phyloP scores from a whole-genome alignment of 2,888 invertebrate genomes.

The Conchocele bisecta region DNA sequence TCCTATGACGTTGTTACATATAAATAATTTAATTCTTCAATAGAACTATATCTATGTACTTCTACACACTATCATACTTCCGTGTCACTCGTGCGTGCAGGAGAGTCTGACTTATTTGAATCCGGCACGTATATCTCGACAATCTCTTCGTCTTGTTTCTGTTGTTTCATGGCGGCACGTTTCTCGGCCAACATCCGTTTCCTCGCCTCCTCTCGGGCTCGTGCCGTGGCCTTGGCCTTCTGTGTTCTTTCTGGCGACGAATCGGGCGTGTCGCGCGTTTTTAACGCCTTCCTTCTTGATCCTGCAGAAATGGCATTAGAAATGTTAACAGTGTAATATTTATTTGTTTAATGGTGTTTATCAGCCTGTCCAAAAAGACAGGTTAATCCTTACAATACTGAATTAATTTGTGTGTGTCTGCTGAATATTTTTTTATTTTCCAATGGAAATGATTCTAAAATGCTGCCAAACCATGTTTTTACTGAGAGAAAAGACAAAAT shows the following conservation, averaged over 20 bases:
- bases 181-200: conserved; percentile 91
- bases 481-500: no score
- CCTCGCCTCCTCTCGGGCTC: conserved; percentile 86
- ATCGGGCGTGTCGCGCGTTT: conserved; percentile 73
- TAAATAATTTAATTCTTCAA: no score
- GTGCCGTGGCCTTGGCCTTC: conserved; percentile 78
- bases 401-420: no score
- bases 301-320: conserved; percentile 52
- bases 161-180: conserved; percentile 84
- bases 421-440: no score
- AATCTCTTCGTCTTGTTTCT: conserved; percentile 31
- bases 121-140: conserved; percentile 54
- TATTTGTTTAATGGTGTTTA: no score
- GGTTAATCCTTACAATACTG: no score
- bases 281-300: conserved; percentile 67
- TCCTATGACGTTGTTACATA: no score
- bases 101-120: conserved; percentile 42
- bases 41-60: no score
- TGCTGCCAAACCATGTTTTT: no score
- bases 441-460: no score
- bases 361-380: background rate
- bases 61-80: no score
- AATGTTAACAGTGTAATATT: background rate
- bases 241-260: conserved; percentile 75
- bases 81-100: conserved; percentile 38